phyloP scores from a whole-genome alignment of 1,140 invertebrate genomes.

The Holotrichia oblita region DNA sequence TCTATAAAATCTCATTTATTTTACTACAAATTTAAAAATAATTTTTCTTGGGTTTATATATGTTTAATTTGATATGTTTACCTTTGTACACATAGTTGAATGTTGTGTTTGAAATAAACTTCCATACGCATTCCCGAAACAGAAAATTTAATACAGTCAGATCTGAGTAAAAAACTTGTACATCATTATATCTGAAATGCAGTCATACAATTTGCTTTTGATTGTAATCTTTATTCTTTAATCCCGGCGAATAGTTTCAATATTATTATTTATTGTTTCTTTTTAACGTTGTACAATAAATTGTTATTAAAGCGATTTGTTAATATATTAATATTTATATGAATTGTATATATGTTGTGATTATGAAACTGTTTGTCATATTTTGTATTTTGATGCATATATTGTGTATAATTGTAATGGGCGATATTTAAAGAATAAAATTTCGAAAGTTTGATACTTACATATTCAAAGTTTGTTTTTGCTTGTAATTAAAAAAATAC shows the following conservation, averaged over 20 bases:
- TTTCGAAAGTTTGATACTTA: slow-evolving; percentile 40
- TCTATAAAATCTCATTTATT: too few species aligned
- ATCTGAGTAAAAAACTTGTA: too few species aligned
- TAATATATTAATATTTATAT: slow-evolving; percentile 8
- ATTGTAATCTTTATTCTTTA: background rate
- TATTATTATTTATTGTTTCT: background rate
- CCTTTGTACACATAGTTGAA: too few species aligned
- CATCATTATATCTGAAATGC: too few species aligned
- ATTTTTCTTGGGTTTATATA: too few species aligned
- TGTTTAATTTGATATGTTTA: too few species aligned
- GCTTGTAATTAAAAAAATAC: too few species aligned
- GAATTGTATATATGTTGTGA: slow-evolving; percentile 35
- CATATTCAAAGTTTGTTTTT: background rate
- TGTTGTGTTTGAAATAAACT: too few species aligned
- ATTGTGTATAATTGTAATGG: slow-evolving; percentile 17
- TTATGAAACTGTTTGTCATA: slow-evolving; percentile 13
- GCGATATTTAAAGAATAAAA: slow-evolving; percentile 32
- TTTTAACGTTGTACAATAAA: slow-evolving; percentile 3
- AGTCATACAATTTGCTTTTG: too few species aligned
- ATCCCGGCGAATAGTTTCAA: slow-evolving; percentile 11
- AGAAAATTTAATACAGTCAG: too few species aligned
- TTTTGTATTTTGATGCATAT: background rate
- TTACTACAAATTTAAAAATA: too few species aligned
- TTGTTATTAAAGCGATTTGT: background rate
- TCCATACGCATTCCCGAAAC: too few species aligned